Base-by-base conservation (phyloP, 2,113 vertebrate genomes). In the Copsychus sechellarum region DNA sequence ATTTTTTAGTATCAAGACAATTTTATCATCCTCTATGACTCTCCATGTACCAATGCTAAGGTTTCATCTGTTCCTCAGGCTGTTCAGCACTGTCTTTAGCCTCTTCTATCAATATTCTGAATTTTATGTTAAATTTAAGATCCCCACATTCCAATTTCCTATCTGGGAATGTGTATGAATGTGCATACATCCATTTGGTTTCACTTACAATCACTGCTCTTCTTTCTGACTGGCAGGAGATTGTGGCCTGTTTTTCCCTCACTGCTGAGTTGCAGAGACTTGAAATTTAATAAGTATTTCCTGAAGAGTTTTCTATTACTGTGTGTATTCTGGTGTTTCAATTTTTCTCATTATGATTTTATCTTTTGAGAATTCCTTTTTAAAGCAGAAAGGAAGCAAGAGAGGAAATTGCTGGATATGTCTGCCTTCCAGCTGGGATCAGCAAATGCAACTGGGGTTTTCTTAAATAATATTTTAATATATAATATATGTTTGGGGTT, bases 321-420 rank as follows among this genome's bases (percentile, higher is more conserved):
- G 3, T 62, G 54, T 70, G 38, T 38, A 62, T 43, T 81, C 58
- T 47, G 23, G 28, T 73, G 40, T 66, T 95, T 83, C 82, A 86
- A 16, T 83, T 77, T 90, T 90, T 93, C 71, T 92, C 72, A 76
- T 88, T 90, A 90, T 50, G 42, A 65, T 85, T 61, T 88, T 86
- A 42, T 69, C 92, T 83, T 96, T 86, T 70, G 76, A 96, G 64
- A 94, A 88, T 83, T 58, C 38, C 42, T 86, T 80, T 88, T 84
- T 31, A 89, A 58, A 91, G 67, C 31, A 69, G 26, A 81, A 31
- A 89, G 29, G 38, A 77, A 92, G 36, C 1, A 1, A 73, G 45
- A 33, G 15, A 69, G 45, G n/a, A 85, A 69, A 72, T 45, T 72
- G 29, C 56, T 83, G 60, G 47, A 62, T 73, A 19, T 28, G 24